phyloP scores from a whole-genome alignment of 2,797 vertebrate genomes.

The Sebastes vulpes region DNA sequence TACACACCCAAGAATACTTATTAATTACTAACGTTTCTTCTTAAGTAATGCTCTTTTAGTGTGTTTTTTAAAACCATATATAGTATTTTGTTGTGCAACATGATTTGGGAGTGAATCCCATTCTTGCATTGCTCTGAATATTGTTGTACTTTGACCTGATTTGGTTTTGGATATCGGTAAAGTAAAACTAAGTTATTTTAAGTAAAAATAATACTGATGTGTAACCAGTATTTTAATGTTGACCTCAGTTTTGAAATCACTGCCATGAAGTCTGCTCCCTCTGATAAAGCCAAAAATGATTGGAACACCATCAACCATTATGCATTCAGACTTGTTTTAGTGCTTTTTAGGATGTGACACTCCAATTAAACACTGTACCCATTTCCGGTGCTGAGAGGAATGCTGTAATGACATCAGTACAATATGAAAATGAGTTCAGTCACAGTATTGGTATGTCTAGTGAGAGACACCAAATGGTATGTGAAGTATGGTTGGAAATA shows the following conservation, averaged over 20 bases:
- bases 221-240: not conserved
- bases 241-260: not conserved
- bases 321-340: not conserved
- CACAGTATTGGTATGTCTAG: constrained; percentile 62
- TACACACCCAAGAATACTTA: no score
- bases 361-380: not conserved
- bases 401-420: constrained; percentile 39
- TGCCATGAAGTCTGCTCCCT: not conserved
- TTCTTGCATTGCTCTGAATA: no score
- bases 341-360: not conserved
- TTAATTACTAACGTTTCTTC: no score
- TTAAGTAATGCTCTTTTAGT: no score
- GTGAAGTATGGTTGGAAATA: constrained; percentile 44
- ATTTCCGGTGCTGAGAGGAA: constrained; percentile 22
- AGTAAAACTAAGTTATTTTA: no score
- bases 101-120: no score
- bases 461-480: constrained; percentile 48
- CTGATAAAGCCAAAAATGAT: not conserved
- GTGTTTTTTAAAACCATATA: no score
- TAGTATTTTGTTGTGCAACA: no score
- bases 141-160: no score
- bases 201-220: not conserved
- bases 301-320: not conserved
- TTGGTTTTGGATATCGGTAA: no score
- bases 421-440: constrained; percentile 45